Conservation (phyloP, 2,888 invertebrate genomes). For the Hirtodrosophila confusa region DNA sequence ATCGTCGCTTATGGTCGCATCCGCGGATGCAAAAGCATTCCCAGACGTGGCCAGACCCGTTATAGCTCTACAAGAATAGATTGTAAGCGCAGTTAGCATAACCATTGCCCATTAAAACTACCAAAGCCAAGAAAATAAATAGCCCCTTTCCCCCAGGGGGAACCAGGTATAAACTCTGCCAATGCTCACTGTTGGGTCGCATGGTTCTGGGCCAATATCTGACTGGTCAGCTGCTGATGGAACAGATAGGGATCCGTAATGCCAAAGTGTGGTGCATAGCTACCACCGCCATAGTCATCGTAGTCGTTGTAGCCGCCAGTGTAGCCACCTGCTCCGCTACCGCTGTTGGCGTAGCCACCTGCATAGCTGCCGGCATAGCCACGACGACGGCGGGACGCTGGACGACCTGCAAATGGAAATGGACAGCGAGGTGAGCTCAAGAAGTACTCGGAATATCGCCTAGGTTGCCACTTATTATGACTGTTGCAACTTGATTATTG, state of each 20-base stretch:
- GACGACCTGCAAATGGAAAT: constrained; percentile 17
- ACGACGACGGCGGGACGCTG: constrained; percentile 34
- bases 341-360: constrained; percentile 52
- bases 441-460: neutral
- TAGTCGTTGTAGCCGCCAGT: constrained; percentile 56
- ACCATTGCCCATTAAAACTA: constrained; percentile 40
- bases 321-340: constrained; percentile 51
- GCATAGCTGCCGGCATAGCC: constrained; percentile 63
- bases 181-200: constrained; percentile 79
- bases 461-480: no score
- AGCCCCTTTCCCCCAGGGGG: neutral
- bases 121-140: constrained; percentile 7
- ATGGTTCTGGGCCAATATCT: constrained; percentile 80
- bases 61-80: constrained; percentile 70
- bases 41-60: constrained; percentile 76
- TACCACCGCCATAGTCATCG: constrained; percentile 53
- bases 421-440: neutral
- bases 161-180: neutral
- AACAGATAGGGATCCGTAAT: constrained; percentile 81
- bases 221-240: constrained; percentile 81
- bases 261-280: constrained; percentile 72
- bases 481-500: no score
- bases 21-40: constrained; percentile 80
- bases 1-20: constrained; percentile 75
- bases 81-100: constrained; percentile 23